Evolutionary conservation across 2,888 invertebrate genomes (phyloP).

Genomic region (Protophormia terraenovae): DNA sequence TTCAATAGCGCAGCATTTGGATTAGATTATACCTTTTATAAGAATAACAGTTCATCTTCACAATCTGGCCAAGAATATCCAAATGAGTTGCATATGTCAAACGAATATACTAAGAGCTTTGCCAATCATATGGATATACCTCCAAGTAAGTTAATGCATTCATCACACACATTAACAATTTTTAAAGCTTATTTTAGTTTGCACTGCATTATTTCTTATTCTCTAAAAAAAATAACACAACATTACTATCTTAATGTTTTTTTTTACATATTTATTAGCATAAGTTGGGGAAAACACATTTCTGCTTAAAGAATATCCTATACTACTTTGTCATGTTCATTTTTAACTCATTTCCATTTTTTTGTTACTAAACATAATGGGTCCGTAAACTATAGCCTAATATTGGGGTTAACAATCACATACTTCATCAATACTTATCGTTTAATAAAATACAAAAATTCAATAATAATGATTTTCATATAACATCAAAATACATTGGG

Average conservation of each 20-base stretch:
- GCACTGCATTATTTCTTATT: background rate
- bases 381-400: background rate
- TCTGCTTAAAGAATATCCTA: no score
- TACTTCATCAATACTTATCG: no score
- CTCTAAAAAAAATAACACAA: background rate
- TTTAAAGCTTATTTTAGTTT: background rate
- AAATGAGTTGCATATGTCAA: constrained; percentile 79
- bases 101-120: constrained; percentile 80
- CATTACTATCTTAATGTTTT: no score
- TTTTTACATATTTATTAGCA: no score
- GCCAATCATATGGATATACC: constrained; percentile 82
- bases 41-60: constrained; percentile 69
- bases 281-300: no score
- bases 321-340: background rate
- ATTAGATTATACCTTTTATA: constrained; percentile 79
- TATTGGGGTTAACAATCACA: background rate
- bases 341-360: constrained; percentile 5
- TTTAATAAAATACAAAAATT: no score
- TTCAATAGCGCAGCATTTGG: constrained; percentile 75
- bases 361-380: background rate
- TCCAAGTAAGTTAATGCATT: constrained; percentile 76
- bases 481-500: no score
- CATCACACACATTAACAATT: background rate
- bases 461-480: no score
- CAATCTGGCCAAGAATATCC: constrained; percentile 77